Base-by-base conservation (phyloP, 2,113 vertebrate species). In the Daphoenositta chrysoptera region DNA sequence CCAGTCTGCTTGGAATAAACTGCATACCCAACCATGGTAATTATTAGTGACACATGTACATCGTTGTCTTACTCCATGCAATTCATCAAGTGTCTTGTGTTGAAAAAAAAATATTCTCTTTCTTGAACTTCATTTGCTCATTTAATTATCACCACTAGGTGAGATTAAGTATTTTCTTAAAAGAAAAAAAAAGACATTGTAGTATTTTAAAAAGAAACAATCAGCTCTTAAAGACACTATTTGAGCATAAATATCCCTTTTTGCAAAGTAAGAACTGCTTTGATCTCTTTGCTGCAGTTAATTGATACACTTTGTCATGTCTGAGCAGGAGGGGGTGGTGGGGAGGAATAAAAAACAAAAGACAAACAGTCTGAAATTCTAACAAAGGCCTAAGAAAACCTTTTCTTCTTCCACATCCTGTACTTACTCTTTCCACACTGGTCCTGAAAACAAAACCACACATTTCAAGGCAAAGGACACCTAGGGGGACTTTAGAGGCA, bases 361-460 rank as follows among this genome's bases (percentile, higher is more conserved):
- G 22, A 88, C 48, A 78, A 89, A 83, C 21, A 69, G 50, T 37
- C 56, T 83, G 78, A 91, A 93, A 89, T 90, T 64, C 57, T 70
- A 80, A 91, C 50, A 85, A 85, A 96, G 50, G 21, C 30, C 39
- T 31, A 81, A 61, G 40, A 79, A 94, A 94, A 40, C 7, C 18
- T 54, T 83, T 96, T 94, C 24, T 94, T 58, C 17, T 76, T 82
- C 65, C 58, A 54, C 35, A 73, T 83, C 42, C 79, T 80, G 47
- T 61, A 76, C 20, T 80, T 79, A 57, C 21, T 95, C 84, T 90
- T 85, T 88, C 50, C 48, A 78, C 10, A 1, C 24, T 81, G 33
- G 47, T 93, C 54, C 64, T 83, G 75, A 77, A 94, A 96, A 93
- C 78, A 91, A 91, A 92, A 87, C n/a, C 22, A 27, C n/a, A 54